Base-by-base conservation (phyloP, 2,113 vertebrate species). In the Chaenogobius annularis region DNA sequence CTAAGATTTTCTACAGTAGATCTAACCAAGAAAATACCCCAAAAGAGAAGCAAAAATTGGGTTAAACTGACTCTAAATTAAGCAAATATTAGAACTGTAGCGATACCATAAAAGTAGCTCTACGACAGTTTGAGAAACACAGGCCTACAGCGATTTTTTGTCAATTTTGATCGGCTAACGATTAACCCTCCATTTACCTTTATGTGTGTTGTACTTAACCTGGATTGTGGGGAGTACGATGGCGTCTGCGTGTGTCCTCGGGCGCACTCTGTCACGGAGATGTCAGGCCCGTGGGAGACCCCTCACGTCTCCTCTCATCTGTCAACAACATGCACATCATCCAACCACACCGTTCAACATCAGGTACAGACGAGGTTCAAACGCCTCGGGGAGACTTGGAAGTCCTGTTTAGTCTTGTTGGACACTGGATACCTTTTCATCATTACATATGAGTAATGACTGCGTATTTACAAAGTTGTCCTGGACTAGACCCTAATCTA, bases 251-350 rank as follows among this genome's bases (percentile, higher is more conserved):
- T 58, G 55, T 47, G 72, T 85, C 80, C 74, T 86, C 84, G 66
- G 80, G 72, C 75, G 10, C 46, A 72, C 77, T 66, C 66, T 81
- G 87, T 88, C 86, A 87, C 81, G 82, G 83, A 83, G 87, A 77
- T 80, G 85, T 87, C 83, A 81, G 83, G 66, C 68, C 79, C 73
- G 62, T 71, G 10, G 12, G 71, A 77, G 63, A 70, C 81, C 80
- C 72, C 81, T 79, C 71, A 65, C 75, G 71, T 54, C 73, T 31
- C 70, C 73, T 75, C 80, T 83, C 54, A 64, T 84, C 77, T 83
- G 78, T 88, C 78, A 83, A 73, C 74, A 79, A 68, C 75, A 79
- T 43, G 66, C 65, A 22, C 54, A 62, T 52, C 11, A 58, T 50
- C 58, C 23, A 22, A 22, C 54, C 37, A 5, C 9, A 44, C 0